Percentiles rank a stretch among this genome's conserved stretches.
These are phyloP conservation scores for Mormyrus iriodes DNA, from an alignment of 2,113 vertebrate species.

Conservation along the genomic window DNA sequence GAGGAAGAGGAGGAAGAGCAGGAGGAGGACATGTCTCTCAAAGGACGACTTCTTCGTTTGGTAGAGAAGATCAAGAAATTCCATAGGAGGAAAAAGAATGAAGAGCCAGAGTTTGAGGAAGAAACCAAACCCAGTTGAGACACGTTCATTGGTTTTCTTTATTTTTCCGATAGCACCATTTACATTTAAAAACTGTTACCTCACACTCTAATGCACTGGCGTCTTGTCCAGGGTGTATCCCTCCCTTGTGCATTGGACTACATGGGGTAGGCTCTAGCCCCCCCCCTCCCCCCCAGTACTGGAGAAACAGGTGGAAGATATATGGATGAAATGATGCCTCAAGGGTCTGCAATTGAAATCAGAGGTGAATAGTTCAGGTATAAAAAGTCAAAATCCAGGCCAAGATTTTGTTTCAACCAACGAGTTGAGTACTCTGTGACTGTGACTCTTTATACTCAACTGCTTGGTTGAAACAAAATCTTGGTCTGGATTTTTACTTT, in stretches of 20 bases:
- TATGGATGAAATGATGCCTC: neutral
- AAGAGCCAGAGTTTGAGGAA: slow-evolving; percentile 61
- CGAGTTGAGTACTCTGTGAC: neutral
- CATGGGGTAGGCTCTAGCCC: neutral
- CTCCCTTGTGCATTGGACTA: neutral
- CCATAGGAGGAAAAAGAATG: slow-evolving; percentile 63
- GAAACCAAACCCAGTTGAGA: slow-evolving; percentile 75
- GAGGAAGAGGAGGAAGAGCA: slow-evolving; percentile 73
- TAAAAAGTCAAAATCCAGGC: neutral
- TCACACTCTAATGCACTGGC: neutral
- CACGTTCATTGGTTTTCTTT: neutral
- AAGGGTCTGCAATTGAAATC: neutral
- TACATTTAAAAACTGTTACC: neutral
- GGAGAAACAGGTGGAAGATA: neutral
- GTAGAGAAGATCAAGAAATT: slow-evolving; percentile 71
- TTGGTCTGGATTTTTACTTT: neutral
- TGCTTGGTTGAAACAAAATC: neutral
- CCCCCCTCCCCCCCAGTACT: neutral
- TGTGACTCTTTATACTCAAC: neutral
- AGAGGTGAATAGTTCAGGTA: neutral
- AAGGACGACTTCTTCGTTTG: slow-evolving; percentile 69
- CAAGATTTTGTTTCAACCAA: neutral
- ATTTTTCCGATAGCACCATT: neutral
- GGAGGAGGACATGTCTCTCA: slow-evolving; percentile 69
- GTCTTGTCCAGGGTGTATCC: neutral